Percentiles rank a stretch among this genome's conserved stretches.
Evolutionary conservation across 2,888 invertebrate species (phyloP).

Genomic region (Stenoptilia bipunctidactyla): DNA sequence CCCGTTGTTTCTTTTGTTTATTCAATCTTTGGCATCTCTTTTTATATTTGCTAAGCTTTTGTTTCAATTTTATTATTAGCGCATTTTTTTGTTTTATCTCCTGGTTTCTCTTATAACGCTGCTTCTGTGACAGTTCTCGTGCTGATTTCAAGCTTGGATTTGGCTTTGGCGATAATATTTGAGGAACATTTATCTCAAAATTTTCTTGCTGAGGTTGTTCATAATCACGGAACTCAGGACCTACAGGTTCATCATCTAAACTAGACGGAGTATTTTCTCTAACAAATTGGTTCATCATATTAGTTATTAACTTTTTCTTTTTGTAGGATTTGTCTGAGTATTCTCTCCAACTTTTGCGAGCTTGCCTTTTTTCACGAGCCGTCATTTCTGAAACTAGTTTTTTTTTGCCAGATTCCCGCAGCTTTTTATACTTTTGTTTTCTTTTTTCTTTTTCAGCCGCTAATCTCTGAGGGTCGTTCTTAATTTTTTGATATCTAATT

Average conservation of each 20-base stretch:
- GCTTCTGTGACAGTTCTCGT: not conserved
- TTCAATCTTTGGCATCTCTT: conserved; percentile 9
- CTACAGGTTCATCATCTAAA: conserved; percentile 1
- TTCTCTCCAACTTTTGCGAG: conserved; percentile 1
- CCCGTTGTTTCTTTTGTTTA: conserved; percentile 6
- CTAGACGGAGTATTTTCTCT: conserved; percentile 2
- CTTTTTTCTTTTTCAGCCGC: conserved; percentile 4
- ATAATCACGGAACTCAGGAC: not conserved
- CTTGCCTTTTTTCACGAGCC: conserved; percentile 1
- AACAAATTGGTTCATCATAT: conserved; percentile 1
- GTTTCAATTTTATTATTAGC: conserved; percentile 1
- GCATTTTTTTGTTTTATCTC: conserved; percentile 2
- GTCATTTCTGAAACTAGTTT: not conserved
- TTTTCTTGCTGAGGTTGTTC: not conserved
- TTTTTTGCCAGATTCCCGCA: conserved; percentile 3
- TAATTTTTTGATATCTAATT: conserved; percentile 3
- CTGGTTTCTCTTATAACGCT: conserved; percentile 2
- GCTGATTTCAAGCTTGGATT: not conserved
- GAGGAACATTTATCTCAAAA: conserved; percentile 1
- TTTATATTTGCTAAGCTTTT: conserved; percentile 3
- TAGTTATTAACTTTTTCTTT: not conserved
- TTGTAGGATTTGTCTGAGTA: conserved; percentile 2
- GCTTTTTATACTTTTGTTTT: conserved; percentile 2
- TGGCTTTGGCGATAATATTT: no score
- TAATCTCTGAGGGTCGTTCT: conserved; percentile 4